Conservation (phyloP, 2,113 vertebrate genomes). For the Lontra canadensis region DNA sequence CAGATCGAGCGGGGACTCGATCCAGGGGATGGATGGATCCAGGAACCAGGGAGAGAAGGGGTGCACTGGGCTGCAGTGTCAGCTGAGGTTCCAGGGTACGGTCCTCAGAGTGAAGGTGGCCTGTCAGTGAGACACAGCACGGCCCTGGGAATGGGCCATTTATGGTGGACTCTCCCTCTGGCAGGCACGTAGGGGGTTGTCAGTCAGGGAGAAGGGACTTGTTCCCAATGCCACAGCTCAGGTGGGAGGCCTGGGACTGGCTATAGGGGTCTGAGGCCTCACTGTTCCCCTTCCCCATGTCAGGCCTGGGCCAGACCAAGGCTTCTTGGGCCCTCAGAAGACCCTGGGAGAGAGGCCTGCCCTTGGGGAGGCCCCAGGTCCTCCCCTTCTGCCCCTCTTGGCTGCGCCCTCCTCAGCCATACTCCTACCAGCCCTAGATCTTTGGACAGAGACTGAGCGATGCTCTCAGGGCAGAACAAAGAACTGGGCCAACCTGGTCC, state of each 20-base stretch:
- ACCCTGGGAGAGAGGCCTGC: not conserved
- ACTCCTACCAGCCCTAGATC: not conserved
- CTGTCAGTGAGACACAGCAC: rapidly evolving
- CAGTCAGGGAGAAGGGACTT: not conserved
- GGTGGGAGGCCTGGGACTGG: not conserved
- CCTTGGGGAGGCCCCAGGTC: not conserved
- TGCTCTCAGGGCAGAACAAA: not conserved
- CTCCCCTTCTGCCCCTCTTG: not conserved
- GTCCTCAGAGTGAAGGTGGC: not conserved
- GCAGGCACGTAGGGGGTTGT: no score
- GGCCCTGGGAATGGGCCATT: rapidly evolving
- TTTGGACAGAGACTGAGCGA: not conserved
- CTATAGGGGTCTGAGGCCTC: not conserved
- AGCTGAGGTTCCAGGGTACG: not conserved
- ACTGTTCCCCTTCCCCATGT: rapidly evolving
- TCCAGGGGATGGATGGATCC: rapidly evolving
- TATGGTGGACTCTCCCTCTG: not conserved
- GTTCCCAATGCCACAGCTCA: not conserved
- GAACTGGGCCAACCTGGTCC: not conserved
- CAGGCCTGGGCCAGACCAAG: not conserved
- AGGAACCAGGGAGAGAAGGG: not conserved
- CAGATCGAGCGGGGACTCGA: not conserved
- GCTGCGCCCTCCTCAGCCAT: not conserved
- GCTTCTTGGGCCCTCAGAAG: not conserved
- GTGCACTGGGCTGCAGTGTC: rapidly evolving